Evolutionary conservation across 1,140 invertebrate genomes (phyloP).

Genomic region (Zelostemma sp.): DNA sequence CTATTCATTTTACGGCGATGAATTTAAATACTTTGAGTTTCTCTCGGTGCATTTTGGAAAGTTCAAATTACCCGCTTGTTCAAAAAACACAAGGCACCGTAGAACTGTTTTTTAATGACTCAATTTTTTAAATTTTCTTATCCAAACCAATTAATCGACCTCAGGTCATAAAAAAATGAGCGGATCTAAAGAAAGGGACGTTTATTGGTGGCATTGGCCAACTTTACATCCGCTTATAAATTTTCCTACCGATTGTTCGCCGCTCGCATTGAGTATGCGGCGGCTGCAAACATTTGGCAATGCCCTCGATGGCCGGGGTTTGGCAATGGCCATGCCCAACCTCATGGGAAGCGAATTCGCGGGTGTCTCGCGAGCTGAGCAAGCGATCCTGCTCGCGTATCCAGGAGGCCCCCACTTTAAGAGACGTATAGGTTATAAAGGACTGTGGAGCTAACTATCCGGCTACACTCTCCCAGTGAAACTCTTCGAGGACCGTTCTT

Average conservation of each 20-base stretch:
- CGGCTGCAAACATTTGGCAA: conserved; percentile 42
- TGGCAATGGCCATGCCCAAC: conserved; percentile 60
- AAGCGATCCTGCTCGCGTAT: conserved; percentile 32
- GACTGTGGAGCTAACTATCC: conserved; percentile 62
- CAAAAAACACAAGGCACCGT: no score
- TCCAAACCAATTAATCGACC: no score
- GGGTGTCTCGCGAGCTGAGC: conserved; percentile 17
- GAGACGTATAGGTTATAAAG: conserved; percentile 69
- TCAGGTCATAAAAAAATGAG: no score
- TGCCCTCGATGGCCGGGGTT: conserved; percentile 44
- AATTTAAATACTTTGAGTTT: background rate
- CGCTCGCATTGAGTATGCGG: background rate
- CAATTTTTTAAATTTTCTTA: no score
- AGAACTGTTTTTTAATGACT: no score
- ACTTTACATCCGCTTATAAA: conserved; percentile 38
- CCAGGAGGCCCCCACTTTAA: conserved; percentile 54
- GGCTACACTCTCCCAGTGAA: conserved; percentile 69
- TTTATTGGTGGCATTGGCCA: no score
- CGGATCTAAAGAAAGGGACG: no score
- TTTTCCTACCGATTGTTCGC: no score
- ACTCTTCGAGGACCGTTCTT: conserved; percentile 63
- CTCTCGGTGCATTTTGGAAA: background rate
- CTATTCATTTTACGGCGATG: background rate
- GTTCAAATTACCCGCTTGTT: no score
- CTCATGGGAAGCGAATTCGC: conserved; percentile 35